These are phyloP conservation scores for Crenuchus spilurus DNA, from an alignment of 2,797 vertebrate genomes.

Conservation along the genomic window DNA sequence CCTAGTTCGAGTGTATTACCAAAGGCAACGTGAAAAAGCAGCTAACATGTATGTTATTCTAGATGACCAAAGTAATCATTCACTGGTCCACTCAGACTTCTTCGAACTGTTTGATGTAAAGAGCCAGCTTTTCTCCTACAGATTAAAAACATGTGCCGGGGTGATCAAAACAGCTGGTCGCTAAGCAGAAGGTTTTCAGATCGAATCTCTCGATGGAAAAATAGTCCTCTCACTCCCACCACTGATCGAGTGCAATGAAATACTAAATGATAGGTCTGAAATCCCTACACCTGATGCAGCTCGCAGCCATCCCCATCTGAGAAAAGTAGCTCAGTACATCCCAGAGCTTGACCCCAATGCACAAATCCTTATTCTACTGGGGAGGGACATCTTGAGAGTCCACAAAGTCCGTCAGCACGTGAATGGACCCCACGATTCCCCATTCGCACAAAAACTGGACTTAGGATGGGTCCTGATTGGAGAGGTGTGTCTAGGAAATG, in stretches of 20 bases:
- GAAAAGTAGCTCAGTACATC: slow-evolving; percentile 27
- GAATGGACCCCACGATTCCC: background rate
- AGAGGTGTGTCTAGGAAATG: background rate
- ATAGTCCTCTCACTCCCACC: slow-evolving; percentile 29
- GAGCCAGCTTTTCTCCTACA: background rate
- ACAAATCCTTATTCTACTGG: slow-evolving; percentile 4
- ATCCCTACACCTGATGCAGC: slow-evolving; percentile 46
- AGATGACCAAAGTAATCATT: slow-evolving; percentile 49
- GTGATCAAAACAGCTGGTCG: slow-evolving; percentile 17
- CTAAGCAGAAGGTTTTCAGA: slow-evolving; percentile 33
- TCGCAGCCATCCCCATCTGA: slow-evolving; percentile 42
- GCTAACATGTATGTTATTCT: slow-evolving; percentile 41
- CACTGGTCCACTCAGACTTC: slow-evolving; percentile 42
- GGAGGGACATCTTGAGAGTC: background rate
- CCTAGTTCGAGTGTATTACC: slow-evolving; percentile 29
- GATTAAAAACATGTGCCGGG: slow-evolving; percentile 47
- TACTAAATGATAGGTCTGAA: slow-evolving; percentile 40
- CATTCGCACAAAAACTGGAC: slow-evolving; percentile 21
- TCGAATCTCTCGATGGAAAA: slow-evolving; percentile 33
- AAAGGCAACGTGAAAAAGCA: slow-evolving; percentile 2
- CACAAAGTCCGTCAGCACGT: background rate
- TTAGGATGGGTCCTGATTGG: slow-evolving; percentile 16
- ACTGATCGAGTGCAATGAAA: slow-evolving; percentile 48
- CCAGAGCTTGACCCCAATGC: slow-evolving; percentile 27
- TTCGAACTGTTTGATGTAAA: slow-evolving; percentile 38